Percentiles rank a stretch among this genome's conserved stretches.
Conservation (phyloP, 2,888 invertebrate species). For the Eupsilia transversa region DNA sequence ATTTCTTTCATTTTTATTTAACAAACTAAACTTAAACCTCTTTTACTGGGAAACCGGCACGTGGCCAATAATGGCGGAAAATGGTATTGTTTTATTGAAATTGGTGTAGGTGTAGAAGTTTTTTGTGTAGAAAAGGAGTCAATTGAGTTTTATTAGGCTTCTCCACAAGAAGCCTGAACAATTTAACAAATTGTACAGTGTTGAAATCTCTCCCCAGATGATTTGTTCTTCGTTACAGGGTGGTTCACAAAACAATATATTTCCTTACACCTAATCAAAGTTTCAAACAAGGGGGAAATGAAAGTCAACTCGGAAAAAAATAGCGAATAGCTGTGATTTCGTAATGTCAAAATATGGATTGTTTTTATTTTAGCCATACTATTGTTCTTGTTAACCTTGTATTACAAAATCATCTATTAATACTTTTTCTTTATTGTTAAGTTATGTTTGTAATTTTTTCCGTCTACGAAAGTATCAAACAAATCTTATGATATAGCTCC, state of each 20-base stretch:
- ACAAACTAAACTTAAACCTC: conserved; percentile 10
- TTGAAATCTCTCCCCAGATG: conserved; percentile 11
- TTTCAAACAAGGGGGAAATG: conserved; percentile 3
- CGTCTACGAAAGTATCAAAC: background rate
- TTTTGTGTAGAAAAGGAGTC: background rate
- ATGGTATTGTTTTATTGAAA: conserved; percentile 16
- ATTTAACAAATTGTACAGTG: conserved; percentile 8
- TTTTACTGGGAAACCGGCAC: conserved; percentile 37
- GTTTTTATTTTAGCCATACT: background rate
- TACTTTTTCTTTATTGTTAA: background rate
- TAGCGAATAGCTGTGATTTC: background rate
- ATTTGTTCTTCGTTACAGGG: conserved; percentile 2
- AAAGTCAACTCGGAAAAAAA: background rate
- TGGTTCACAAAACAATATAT: background rate
- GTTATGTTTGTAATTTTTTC: background rate
- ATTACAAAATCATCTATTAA: background rate
- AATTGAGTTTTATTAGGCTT: conserved; percentile 25
- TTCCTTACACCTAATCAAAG: conserved; percentile 7
- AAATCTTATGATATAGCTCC: too few relatives aligned
- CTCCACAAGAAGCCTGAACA: conserved; percentile 17
- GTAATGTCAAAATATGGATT: background rate
- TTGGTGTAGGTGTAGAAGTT: background rate
- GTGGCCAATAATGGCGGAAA: conserved; percentile 32
- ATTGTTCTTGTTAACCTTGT: background rate
- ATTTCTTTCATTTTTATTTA: conserved; percentile 33